A percentile compares a stretch with the other conserved stretches of the same genome.
Conservation (phyloP, 2,888 invertebrate genomes). For the Parnassius apollo region DNA sequence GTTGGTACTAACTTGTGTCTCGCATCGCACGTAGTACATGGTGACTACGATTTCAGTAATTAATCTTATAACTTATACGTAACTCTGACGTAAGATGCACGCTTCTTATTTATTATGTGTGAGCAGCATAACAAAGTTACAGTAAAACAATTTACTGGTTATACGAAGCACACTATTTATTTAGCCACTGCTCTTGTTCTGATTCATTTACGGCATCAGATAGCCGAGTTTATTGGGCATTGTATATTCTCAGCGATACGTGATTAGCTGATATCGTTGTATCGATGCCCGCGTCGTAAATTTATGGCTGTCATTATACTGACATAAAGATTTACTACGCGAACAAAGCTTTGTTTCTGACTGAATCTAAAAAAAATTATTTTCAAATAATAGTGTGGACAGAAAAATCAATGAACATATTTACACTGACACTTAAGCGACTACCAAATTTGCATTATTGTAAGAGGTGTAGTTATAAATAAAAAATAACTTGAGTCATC, state of each 20-base stretch:
- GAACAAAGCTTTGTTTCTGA: neutral
- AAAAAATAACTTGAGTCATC: neutral
- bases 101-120: constrained; percentile 5
- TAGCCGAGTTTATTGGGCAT: constrained; percentile 22
- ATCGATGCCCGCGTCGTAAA: constrained; percentile 20
- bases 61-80: no score
- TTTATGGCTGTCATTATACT: constrained; percentile 8
- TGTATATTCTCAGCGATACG: constrained; percentile 13
- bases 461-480: neutral
- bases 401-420: neutral
- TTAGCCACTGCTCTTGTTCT: constrained; percentile 14
- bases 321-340: constrained; percentile 1
- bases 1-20: no score
- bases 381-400: neutral
- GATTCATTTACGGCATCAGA: constrained; percentile 23
- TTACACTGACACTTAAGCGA: neutral
- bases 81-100: no score
- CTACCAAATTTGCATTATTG: neutral
- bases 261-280: constrained; percentile 18
- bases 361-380: neutral
- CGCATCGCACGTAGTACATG: no score
- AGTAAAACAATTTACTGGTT: constrained; percentile 15
- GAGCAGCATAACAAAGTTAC: neutral
- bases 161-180: constrained; percentile 7
- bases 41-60: no score